Percentiles rank a stretch among this genome's conserved stretches.
These are phyloP conservation scores for Isaurus tuberculatus DNA, from an alignment of 92 coral and sea anemone species.

Conservation along the genomic window DNA sequence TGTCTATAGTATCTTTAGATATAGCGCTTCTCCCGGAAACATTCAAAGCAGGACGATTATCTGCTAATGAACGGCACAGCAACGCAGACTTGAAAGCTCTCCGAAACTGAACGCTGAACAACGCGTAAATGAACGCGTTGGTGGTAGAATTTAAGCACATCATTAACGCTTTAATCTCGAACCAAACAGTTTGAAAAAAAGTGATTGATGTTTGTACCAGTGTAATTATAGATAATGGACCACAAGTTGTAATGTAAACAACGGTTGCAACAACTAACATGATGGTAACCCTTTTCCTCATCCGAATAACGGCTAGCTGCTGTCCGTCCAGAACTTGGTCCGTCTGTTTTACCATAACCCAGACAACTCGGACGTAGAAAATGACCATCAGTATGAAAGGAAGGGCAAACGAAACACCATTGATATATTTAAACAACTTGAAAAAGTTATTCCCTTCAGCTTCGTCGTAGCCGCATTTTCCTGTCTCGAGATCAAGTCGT, in stretches of 20 bases:
- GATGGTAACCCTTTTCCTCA: constrained; percentile 12
- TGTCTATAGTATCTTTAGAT: background rate
- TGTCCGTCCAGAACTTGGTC: constrained; percentile 26
- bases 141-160: constrained; percentile 11
- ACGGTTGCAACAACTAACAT: background rate
- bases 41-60: background rate
- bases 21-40: background rate
- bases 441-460: background rate
- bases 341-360: constrained; percentile 7
- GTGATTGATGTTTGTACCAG: background rate
- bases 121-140: constrained; percentile 22
- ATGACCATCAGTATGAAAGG: constrained; percentile 7
- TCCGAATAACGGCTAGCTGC: background rate
- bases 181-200: background rate
- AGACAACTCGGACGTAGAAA: background rate
- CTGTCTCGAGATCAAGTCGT: background rate
- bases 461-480: background rate
- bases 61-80: background rate
- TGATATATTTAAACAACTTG: background rate
- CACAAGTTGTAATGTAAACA: background rate
- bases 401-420: background rate
- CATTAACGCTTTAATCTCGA: background rate
- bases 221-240: background rate
- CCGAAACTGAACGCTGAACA: constrained; percentile 21
- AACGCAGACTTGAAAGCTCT: constrained; percentile 17